Conservation (phyloP, 2,797 vertebrate genomes). For the Sebastes itinus region DNA sequence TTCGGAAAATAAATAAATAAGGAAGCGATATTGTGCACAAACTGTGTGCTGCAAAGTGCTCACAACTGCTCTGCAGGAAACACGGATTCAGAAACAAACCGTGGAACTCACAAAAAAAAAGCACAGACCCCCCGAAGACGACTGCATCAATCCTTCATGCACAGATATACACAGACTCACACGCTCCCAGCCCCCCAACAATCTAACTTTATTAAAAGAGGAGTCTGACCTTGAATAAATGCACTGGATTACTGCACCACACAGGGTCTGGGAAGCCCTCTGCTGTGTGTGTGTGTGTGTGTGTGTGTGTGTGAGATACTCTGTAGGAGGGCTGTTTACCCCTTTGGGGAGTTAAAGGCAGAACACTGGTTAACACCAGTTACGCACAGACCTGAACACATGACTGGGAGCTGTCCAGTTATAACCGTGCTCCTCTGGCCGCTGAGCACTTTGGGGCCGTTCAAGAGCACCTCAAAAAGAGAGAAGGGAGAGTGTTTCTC, state of each 20-base stretch:
- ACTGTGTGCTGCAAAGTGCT: background rate
- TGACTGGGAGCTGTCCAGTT: slow-evolving; percentile 7
- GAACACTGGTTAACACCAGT: slow-evolving; percentile 37
- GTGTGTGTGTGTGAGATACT: slow-evolving; percentile 2
- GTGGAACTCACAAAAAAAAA: background rate
- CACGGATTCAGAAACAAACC: background rate
- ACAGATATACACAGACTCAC: background rate
- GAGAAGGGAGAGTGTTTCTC: background rate
- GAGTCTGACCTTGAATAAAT: slow-evolving; percentile 62
- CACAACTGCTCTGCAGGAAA: background rate
- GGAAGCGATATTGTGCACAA: background rate
- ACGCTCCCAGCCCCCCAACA: background rate
- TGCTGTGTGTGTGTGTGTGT: slow-evolving; percentile 3
- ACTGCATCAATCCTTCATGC: background rate
- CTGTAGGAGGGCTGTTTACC: slow-evolving; percentile 56
- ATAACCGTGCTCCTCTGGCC: background rate
- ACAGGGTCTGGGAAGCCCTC: slow-evolving; percentile 68
- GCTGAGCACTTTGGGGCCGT: background rate
- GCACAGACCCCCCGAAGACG: background rate
- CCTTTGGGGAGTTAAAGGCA: slow-evolving; percentile 45
- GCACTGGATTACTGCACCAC: slow-evolving; percentile 66
- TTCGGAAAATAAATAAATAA: background rate
- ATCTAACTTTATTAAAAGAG: slow-evolving; percentile 72
- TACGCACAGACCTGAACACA: slow-evolving; percentile 24
- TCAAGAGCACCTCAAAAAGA: background rate